Conservation (phyloP, 2,888 invertebrate genomes). For the Diplazon laetatorius region DNA sequence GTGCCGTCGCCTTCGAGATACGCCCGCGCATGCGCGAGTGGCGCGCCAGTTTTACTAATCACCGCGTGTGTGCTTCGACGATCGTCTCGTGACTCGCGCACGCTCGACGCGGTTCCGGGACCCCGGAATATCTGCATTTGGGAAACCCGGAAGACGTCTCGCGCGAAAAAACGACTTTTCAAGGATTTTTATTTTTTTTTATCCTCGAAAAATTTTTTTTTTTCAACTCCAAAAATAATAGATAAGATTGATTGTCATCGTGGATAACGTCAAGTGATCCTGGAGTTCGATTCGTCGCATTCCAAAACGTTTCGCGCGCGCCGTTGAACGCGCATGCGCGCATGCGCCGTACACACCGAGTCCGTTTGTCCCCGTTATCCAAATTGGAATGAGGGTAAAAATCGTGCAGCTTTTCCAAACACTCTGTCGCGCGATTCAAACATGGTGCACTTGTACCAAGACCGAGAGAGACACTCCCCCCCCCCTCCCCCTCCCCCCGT, state of each 20-base stretch:
- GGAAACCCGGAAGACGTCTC: constrained; percentile 50
- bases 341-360: constrained; percentile 23
- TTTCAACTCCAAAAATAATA: background rate
- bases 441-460: constrained; percentile 32
- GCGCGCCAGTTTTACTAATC: constrained; percentile 63
- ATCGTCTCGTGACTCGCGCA: background rate
- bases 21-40: too few species aligned
- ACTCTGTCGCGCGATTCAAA: background rate
- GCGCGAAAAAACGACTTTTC: background rate
- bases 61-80: constrained; percentile 18
- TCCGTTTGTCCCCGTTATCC: constrained; percentile 76
- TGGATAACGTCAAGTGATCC: constrained; percentile 36
- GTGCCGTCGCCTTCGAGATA: constrained; percentile 70
- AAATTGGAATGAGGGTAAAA: constrained; percentile 77
- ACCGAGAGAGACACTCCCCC: too few species aligned
- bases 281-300: constrained; percentile 45
- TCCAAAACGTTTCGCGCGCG: constrained; percentile 49
- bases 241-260: background rate
- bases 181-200: constrained; percentile 1
- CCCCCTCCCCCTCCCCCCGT: too few species aligned
- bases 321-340: constrained; percentile 30
- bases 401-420: constrained; percentile 67
- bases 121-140: constrained; percentile 9
- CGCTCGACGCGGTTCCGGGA: constrained; percentile 10
- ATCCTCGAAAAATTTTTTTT: too few species aligned